Conservation (phyloP, 2,888 invertebrate genomes). For the Rambutsinella grinnellia region DNA sequence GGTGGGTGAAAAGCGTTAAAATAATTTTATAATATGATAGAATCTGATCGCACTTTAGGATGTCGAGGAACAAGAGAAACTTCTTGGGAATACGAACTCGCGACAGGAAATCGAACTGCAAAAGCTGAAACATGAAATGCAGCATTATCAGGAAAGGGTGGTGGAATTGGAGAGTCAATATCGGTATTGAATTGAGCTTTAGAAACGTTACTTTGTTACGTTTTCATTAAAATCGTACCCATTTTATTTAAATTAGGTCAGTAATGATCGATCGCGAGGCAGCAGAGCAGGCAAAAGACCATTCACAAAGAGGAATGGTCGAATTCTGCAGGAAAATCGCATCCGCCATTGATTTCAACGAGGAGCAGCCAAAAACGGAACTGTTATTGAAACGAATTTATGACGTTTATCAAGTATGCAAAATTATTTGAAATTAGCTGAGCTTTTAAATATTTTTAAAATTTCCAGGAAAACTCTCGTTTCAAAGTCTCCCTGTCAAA, state of each 20-base stretch:
- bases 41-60: slow-evolving; percentile 76
- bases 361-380: slow-evolving; percentile 62
- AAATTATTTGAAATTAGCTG: neutral
- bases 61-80: slow-evolving; percentile 82
- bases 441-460: neutral
- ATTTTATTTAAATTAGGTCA: too few relatives aligned
- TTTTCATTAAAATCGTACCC: neutral
- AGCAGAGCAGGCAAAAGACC: slow-evolving; percentile 64
- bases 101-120: slow-evolving; percentile 81
- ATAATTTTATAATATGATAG: too few relatives aligned
- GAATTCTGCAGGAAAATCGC: slow-evolving; percentile 65
- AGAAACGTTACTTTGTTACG: neutral
- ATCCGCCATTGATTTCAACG: slow-evolving; percentile 63
- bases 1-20: too few relatives aligned
- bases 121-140: slow-evolving; percentile 81
- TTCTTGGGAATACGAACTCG: slow-evolving; percentile 75
- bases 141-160: slow-evolving; percentile 80
- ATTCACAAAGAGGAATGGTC: slow-evolving; percentile 60
- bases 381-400: slow-evolving; percentile 61
- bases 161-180: slow-evolving; percentile 81
- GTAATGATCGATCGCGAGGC: slow-evolving; percentile 65
- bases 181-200: slow-evolving; percentile 59
- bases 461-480: slow-evolving; percentile 64
- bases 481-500: slow-evolving; percentile 60
- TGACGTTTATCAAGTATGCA: slow-evolving; percentile 63